Percentiles rank a stretch among this genome's conserved stretches.
Conservation (phyloP, 2,113 vertebrate species). For the Xiphophorus couchianus region DNA sequence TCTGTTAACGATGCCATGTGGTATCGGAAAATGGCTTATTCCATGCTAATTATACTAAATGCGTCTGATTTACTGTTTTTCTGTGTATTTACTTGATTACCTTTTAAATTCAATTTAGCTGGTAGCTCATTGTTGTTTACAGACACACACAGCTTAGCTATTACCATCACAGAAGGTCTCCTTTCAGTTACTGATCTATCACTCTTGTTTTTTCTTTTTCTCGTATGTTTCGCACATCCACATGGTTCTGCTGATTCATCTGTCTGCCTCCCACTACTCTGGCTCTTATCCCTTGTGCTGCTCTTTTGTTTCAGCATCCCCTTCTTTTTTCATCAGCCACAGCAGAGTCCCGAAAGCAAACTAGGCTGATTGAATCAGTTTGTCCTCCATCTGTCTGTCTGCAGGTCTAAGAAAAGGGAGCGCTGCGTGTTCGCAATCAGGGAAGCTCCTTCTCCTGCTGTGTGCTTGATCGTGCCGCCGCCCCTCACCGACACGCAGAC, state of each 20-base stretch:
- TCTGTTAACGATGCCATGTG: background rate
- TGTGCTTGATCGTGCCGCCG: constrained; percentile 47
- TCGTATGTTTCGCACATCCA: background rate
- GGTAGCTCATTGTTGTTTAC: background rate
- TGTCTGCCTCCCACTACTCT: constrained; percentile 8
- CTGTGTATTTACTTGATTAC: background rate
- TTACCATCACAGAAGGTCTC: background rate
- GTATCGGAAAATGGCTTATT: background rate
- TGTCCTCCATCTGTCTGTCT: constrained; percentile 51
- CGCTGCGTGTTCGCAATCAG: constrained; percentile 59
- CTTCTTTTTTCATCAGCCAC: constrained; percentile 39
- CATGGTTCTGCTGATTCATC: constrained; percentile 12
- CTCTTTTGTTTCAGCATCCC: constrained; percentile 38
- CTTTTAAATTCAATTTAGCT: background rate
- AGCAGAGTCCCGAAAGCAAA: constrained; percentile 49
- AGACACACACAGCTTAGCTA: background rate
- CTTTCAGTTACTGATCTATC: background rate
- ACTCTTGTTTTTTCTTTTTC: background rate
- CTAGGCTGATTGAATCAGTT: constrained; percentile 57
- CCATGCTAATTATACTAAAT: no score
- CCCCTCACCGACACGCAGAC: constrained; percentile 29
- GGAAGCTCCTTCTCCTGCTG: constrained; percentile 46
- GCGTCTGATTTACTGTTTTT: background rate
- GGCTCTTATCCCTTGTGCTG: constrained; percentile 14
- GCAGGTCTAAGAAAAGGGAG: constrained; percentile 31